Conservation (phyloP, 1,140 invertebrate species). For the Heliothis virescens region DNA sequence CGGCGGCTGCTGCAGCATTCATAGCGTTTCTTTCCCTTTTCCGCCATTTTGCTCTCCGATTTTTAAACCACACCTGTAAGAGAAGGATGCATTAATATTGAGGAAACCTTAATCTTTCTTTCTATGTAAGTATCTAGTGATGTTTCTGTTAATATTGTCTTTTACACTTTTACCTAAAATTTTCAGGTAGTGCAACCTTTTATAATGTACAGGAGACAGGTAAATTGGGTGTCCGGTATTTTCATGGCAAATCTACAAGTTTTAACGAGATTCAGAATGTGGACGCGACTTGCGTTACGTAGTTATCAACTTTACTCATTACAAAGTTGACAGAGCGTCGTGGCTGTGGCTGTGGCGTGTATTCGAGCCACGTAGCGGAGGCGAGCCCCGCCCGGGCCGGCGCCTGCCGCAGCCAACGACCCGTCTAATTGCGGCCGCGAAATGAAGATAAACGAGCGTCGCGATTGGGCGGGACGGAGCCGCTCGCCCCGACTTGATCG, state of each 20-base stretch:
- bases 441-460: constrained; percentile 88
- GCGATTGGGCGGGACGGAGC: constrained; percentile 82
- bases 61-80: constrained; percentile 98
- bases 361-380: constrained; percentile 82
- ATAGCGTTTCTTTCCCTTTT: constrained; percentile 99
- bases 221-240: constrained; percentile 45
- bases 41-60: constrained; percentile 98
- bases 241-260: constrained; percentile 60
- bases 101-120: no score
- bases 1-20: constrained; percentile 95
- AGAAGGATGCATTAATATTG: constrained; percentile 57
- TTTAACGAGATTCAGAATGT: constrained; percentile 76
- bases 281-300: constrained; percentile 71
- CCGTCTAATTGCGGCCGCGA: constrained; percentile 88
- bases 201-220: constrained; percentile 29
- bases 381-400: constrained; percentile 61
- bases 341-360: constrained; percentile 62
- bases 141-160: background rate
- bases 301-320: constrained; percentile 86
- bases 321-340: constrained; percentile 82
- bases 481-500: constrained; percentile 63
- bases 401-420: constrained; percentile 86
- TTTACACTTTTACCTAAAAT: background rate
- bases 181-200: background rate
- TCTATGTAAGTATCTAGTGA: no score